Base-by-base conservation (phyloP, 2,888 invertebrate genomes). In the Alloplasta piceator region DNA sequence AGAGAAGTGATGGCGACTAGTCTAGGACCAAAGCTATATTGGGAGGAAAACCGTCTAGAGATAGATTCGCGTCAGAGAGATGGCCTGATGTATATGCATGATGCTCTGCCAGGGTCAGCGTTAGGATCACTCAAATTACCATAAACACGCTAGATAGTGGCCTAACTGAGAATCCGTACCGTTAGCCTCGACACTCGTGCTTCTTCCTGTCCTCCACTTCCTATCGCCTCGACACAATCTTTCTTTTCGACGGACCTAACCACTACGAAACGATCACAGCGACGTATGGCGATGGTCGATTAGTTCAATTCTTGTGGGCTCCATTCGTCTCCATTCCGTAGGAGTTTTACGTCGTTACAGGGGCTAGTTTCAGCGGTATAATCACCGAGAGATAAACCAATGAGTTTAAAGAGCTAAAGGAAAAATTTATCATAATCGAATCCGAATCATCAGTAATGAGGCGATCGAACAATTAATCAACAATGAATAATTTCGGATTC, bases 81-180 rank as follows among this genome's bases (percentile, higher is more conserved):
- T 86, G 86, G 83, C 67, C 84, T 87, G 87, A 88, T 89, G 89
- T 89, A 89, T 89, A 89, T 89, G 88, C 88, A 89, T 90, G 87
- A 83, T 86, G 84, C 85, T 85, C 85, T 72, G 81, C 85, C 71
- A 80, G 83, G 88, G 87, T 88, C 87, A 88, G 83, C 84, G 80
- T 26, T 36, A 55, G 87, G 85, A 87, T 87, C 84, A 85, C 87
- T 74, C 36, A 83, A 87, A 89, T 89, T 89, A 89, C 88, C 89
- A 89, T 89, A 87, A 89, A 89, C 89, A 88, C 83, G 87, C 83
- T 86, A 85, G 87, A 87, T 87, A 87, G 87, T 87, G 85, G 86
- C 84, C 89, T 88, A 89, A 88, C 89, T 88, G 86, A 83, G 83
- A 56, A 61, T 55, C 50, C 64, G 50, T 64, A 70, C 68, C 82